A percentile compares a stretch with the other conserved stretches of the same genome.
Evolutionary conservation across 2,888 invertebrate genomes (phyloP).

Genomic region (Apamea monoglypha): DNA sequence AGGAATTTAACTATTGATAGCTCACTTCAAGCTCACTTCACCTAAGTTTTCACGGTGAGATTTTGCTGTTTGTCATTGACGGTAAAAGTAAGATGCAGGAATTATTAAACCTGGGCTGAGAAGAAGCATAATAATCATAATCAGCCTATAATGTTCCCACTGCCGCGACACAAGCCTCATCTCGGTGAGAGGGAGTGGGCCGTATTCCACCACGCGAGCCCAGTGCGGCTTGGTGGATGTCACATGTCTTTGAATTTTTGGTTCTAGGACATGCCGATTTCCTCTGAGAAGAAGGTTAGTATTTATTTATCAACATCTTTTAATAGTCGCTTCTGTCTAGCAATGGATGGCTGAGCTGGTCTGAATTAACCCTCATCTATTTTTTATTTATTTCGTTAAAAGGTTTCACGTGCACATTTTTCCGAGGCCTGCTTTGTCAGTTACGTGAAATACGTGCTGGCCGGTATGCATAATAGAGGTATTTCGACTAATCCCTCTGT

Average conservation of each 20-base stretch:
- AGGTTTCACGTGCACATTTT: slow-evolving; percentile 27
- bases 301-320: neutral
- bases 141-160: too few species aligned
- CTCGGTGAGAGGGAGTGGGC: too few species aligned
- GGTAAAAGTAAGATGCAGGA: neutral
- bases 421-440: slow-evolving; percentile 3
- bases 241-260: too few species aligned
- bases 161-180: too few species aligned
- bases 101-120: neutral
- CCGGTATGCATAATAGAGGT: slow-evolving; percentile 11
- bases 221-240: too few species aligned
- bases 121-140: too few species aligned
- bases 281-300: neutral
- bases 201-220: too few species aligned
- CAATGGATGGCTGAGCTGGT: neutral
- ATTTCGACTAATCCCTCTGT: slow-evolving; percentile 29
- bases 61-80: too few species aligned
- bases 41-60: too few species aligned
- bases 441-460: slow-evolving; percentile 22
- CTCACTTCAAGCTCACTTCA: too few species aligned
- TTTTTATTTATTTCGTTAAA: slow-evolving; percentile 6
- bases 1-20: too few species aligned
- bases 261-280: too few species aligned
- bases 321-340: neutral
- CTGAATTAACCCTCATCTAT: neutral